Percentiles rank a stretch among this genome's conserved stretches.
Evolutionary conservation across 2,888 invertebrate genomes (phyloP).

Genomic region (Cephus rjabovi): DNA sequence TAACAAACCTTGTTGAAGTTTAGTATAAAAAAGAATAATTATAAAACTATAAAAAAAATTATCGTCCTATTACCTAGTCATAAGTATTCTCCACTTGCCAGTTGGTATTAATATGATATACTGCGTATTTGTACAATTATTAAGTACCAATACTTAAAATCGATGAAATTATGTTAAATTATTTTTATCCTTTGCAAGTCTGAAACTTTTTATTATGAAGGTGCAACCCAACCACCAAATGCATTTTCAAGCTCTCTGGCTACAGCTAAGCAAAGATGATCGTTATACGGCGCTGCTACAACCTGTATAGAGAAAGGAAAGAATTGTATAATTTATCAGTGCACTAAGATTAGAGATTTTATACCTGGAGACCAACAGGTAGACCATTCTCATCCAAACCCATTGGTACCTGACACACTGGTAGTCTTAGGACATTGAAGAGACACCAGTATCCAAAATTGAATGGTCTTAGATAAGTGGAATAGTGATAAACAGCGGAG

Average conservation of each 20-base stretch:
- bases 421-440: conserved; percentile 86
- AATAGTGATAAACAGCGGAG: conserved; percentile 85
- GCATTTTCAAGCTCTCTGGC: conserved; percentile 76
- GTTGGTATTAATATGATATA: too few species aligned
- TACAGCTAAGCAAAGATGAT: conserved; percentile 80
- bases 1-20: too few species aligned
- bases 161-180: too few species aligned
- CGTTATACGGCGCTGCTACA: conserved; percentile 77
- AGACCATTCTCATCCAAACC: conserved; percentile 78
- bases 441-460: conserved; percentile 89
- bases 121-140: too few species aligned
- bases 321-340: background rate
- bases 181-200: too few species aligned
- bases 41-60: too few species aligned
- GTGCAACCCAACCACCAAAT: conserved; percentile 80
- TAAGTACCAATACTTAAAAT: too few species aligned
- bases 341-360: background rate
- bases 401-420: conserved; percentile 86
- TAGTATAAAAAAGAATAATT: too few species aligned
- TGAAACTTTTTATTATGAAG: conserved; percentile 55
- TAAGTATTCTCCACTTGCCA: too few species aligned
- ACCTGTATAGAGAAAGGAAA: conserved; percentile 60
- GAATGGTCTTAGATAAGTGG: conserved; percentile 79
- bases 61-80: too few species aligned
- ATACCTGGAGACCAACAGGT: conserved; percentile 82